Percentiles rank a stretch among this genome's conserved stretches.
phyloP scores from a whole-genome alignment of 2,888 invertebrate species.

The Antitype chi region DNA sequence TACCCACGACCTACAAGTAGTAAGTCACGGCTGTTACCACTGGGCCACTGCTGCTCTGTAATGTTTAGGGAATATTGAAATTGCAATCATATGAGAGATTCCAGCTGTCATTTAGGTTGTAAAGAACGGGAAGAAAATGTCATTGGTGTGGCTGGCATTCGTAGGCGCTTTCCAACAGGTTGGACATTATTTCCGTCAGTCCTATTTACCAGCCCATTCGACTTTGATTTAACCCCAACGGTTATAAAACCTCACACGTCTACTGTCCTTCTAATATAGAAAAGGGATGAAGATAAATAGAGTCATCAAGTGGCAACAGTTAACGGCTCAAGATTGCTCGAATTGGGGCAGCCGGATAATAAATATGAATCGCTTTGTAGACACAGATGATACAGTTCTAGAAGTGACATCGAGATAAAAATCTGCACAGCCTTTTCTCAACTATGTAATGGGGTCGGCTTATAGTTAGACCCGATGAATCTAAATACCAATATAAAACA shows the following conservation, averaged over 20 bases:
- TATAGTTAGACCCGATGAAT: too few species aligned
- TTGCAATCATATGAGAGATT: background rate
- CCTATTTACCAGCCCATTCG: background rate
- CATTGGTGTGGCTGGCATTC: background rate
- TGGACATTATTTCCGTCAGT: background rate
- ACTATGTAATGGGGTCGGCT: too few species aligned
- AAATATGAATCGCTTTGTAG: conserved; percentile 56
- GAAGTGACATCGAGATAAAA: conserved; percentile 34
- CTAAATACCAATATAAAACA: too few species aligned
- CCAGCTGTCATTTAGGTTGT: too few species aligned
- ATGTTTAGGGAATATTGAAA: background rate
- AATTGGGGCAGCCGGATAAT: conserved; percentile 50
- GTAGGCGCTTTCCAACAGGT: background rate
- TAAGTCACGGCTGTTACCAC: too few species aligned
- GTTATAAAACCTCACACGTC: conserved; percentile 2
- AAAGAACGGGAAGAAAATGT: background rate
- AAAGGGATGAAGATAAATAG: conserved; percentile 58
- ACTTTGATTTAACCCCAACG: background rate
- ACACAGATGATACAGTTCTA: background rate
- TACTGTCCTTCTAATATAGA: conserved; percentile 1
- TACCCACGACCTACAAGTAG: too few species aligned
- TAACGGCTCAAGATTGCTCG: conserved; percentile 28
- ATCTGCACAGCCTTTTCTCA: too few species aligned
- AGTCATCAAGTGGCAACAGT: conserved; percentile 54
- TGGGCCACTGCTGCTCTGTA: too few species aligned